Evolutionary conservation across 2,797 vertebrate species (phyloP).

Genomic region (Geotrypetes seraphini): DNA sequence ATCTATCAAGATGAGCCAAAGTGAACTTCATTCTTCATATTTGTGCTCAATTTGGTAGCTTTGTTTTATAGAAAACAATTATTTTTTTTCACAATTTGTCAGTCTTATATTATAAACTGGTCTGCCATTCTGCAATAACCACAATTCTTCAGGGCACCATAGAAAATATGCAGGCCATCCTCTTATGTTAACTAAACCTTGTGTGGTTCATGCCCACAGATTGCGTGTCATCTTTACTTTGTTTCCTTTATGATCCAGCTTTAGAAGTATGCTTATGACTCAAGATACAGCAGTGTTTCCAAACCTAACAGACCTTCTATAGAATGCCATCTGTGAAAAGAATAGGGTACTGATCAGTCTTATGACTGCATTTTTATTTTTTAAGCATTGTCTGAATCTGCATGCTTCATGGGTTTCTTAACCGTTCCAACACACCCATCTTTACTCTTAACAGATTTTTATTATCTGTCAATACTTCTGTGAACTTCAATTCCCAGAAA

Average conservation of each 20-base stretch:
- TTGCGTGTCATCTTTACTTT: conserved; percentile 24
- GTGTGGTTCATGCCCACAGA: conserved; percentile 33
- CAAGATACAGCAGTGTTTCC: conserved; percentile 23
- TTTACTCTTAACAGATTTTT: conserved; percentile 22
- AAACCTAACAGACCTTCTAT: conserved; percentile 11
- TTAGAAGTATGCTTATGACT: conserved; percentile 18
- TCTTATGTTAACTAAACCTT: conserved; percentile 18
- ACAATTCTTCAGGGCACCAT: conserved; percentile 5
- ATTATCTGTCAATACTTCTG: conserved; percentile 36
- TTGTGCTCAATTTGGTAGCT: conserved; percentile 1
- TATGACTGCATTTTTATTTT: conserved; percentile 55
- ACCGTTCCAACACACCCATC: conserved; percentile 28
- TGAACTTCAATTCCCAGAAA: conserved; percentile 22
- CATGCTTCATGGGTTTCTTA: conserved; percentile 49
- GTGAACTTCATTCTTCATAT: background rate
- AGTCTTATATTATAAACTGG: background rate
- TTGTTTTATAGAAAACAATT: background rate
- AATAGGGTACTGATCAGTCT: conserved; percentile 30
- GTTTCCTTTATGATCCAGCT: conserved; percentile 14
- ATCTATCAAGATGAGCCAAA: conserved; percentile 6
- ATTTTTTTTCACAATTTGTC: conserved; percentile 17
- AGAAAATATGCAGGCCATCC: conserved; percentile 14
- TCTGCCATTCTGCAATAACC: conserved; percentile 21
- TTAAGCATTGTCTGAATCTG: conserved; percentile 36
- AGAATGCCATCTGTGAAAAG: conserved; percentile 21